Base-by-base conservation (phyloP, 2,797 vertebrate species). In the Synaphobranchus kaupii region DNA sequence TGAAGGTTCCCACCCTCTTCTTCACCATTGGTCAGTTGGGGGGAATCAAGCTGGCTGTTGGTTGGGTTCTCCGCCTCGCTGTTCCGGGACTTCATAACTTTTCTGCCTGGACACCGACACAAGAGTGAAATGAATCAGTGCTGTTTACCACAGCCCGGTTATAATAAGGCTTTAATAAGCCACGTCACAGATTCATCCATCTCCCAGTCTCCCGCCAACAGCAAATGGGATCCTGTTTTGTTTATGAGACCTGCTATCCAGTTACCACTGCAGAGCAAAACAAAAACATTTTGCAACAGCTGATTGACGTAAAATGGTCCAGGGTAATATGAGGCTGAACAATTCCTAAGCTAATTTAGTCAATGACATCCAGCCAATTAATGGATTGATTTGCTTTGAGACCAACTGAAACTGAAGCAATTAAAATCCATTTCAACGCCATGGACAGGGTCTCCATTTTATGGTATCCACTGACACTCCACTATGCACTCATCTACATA, bases 61-160 rank as follows among this genome's bases (percentile, higher is more conserved):
- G 95, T 93, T 5, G 97, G 95, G 92, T 90, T 96, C 90, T 98
- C 97, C 89, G 96, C 95, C 48, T 95, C 94, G 87, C 95, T 97
- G 94, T 96, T 97, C 96, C 97, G 97, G 91, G 98, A 99, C 93
- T 98, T 97, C 99, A 99, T 99, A 90, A 93, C 96, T 94, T 91
- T 93, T 94, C 97, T 98, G 93, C 66, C 93, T 5, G 83, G 85
- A 85, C 17, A 60, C 34, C 13, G 89, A 80, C 91, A 17, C 6
- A 54, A 66, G 34, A 52, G 63, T 20, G 22, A 63, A 71, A 31
- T 58, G 15, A 22, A n/a, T 44, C 52, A 34, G 28, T 56, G 48
- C 15, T 82, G 80, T 82, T 48, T 82, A 82, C 25, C 44, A n/a
- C 47, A 44, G 34, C 1, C 34, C 15, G 10, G 7, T 48, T 81